Conservation (phyloP, 2,113 vertebrate genomes). For the Paradoxurus hermaphroditus region DNA sequence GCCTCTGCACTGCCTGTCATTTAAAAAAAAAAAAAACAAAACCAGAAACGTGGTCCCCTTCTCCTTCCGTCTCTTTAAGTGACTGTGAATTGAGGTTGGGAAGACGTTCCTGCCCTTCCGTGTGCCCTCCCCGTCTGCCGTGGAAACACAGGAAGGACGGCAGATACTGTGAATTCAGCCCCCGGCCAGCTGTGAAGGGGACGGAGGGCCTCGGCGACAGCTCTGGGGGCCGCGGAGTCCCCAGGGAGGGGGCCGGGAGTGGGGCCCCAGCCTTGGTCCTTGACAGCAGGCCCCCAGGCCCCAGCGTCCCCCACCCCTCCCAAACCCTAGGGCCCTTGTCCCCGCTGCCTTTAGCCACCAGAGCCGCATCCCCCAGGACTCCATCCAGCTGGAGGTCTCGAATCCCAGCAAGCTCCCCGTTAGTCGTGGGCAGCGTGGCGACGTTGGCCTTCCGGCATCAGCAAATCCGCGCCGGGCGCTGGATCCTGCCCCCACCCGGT, state of each 20-base stretch:
- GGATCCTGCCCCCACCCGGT: not conserved
- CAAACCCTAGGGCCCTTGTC: not conserved
- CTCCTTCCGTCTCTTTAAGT: not conserved
- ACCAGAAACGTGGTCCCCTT: not conserved
- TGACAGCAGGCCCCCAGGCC: not conserved
- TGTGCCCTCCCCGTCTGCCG: not conserved
- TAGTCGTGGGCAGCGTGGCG: not conserved
- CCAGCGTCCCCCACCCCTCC: not conserved
- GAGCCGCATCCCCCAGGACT: not conserved
- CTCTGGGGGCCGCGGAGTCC: not conserved
- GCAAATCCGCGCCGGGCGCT: not conserved
- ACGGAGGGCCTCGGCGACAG: not conserved
- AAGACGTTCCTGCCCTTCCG: not conserved
- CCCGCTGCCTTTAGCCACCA: not conserved
- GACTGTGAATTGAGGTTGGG: conserved; percentile 66
- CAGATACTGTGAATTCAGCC: conserved; percentile 74
- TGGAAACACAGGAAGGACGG: conserved; percentile 51
- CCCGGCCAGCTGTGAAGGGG: conserved; percentile 46
- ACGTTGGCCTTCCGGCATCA: not conserved
- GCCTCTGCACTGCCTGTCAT: not conserved
- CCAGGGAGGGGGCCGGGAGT: not conserved
- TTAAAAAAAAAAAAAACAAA: not conserved
- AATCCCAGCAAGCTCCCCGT: not conserved
- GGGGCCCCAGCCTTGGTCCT: not conserved
- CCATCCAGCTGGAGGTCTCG: not conserved